Conservation (phyloP, 30 jellyfish, hydroid and myxozoan genomes). For the Chrysaora quinquecirrha region DNA sequence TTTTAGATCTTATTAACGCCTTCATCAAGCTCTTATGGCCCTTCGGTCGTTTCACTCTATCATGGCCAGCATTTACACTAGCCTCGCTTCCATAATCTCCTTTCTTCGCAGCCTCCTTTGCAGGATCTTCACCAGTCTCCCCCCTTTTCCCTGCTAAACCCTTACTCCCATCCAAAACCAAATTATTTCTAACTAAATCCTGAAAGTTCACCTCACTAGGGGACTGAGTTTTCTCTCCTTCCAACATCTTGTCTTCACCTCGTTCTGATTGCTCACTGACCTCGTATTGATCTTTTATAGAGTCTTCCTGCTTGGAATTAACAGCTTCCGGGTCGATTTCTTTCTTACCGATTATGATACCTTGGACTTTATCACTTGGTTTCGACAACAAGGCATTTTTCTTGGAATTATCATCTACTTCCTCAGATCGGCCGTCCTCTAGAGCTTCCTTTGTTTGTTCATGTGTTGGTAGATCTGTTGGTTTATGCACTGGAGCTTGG, state of each 20-base stretch:
- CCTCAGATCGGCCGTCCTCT: too few relatives aligned
- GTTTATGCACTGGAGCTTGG: too few relatives aligned
- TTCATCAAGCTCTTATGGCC: neutral
- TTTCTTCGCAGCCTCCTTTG: neutral
- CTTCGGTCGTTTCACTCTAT: neutral
- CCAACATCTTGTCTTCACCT: slow-evolving; percentile 11
- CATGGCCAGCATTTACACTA: neutral
- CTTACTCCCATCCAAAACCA: neutral
- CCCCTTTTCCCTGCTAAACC: neutral
- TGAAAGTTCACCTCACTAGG: neutral
- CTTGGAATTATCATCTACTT: too few relatives aligned
- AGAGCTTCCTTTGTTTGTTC: too few relatives aligned
- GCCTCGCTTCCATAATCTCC: neutral
- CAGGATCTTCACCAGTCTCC: neutral
- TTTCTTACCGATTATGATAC: slow-evolving; percentile 33
- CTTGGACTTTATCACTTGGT: slow-evolving; percentile 61
- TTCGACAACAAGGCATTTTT: neutral
- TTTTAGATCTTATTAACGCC: neutral
- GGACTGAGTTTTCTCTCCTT: neutral
- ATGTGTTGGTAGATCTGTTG: too few relatives aligned
- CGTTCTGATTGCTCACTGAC: slow-evolving; percentile 19
- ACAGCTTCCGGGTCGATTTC: slow-evolving; percentile 5
- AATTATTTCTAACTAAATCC: neutral
- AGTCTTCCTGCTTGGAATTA: slow-evolving; percentile 29
- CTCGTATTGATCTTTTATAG: slow-evolving; percentile 54